A percentile compares a stretch with the other conserved stretches of the same genome.
These are phyloP conservation scores for Pelvicachromis taeniatus DNA, from an alignment of 2,113 vertebrate species.

Conservation along the genomic window DNA sequence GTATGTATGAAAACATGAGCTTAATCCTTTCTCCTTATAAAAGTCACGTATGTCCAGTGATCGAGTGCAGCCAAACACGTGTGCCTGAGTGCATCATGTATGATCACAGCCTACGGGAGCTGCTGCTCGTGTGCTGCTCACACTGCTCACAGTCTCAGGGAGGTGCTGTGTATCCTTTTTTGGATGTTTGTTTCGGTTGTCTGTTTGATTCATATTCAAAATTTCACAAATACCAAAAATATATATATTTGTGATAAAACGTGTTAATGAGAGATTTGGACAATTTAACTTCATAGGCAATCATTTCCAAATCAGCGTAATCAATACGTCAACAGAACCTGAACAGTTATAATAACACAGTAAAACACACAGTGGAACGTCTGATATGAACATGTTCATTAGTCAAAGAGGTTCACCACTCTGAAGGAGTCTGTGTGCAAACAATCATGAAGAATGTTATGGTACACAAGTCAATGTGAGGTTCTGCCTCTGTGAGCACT, in stretches of 20 bases:
- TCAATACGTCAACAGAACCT: neutral
- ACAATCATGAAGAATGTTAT: too few relatives aligned
- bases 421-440: too few relatives aligned
- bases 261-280: neutral
- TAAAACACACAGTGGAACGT: too few relatives aligned
- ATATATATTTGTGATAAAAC: neutral
- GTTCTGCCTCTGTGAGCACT: too few relatives aligned
- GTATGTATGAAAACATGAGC: neutral
- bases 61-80: neutral
- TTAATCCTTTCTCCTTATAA: neutral
- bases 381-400: too few relatives aligned
- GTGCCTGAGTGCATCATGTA: too few relatives aligned
- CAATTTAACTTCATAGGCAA: neutral
- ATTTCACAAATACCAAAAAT: rapidly evolving
- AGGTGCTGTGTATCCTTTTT: neutral
- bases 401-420: too few relatives aligned
- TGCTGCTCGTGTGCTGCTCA: rapidly evolving
- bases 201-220: neutral
- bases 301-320: rapidly evolving
- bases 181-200: neutral
- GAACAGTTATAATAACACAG: rapidly evolving
- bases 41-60: neutral
- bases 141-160: rapidly evolving
- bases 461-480: too few relatives aligned
- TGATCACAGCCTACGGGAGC: too few relatives aligned